These are phyloP conservation scores for Potorous gilbertii DNA, from an alignment of 2,797 vertebrate genomes.

Conservation along the genomic window DNA sequence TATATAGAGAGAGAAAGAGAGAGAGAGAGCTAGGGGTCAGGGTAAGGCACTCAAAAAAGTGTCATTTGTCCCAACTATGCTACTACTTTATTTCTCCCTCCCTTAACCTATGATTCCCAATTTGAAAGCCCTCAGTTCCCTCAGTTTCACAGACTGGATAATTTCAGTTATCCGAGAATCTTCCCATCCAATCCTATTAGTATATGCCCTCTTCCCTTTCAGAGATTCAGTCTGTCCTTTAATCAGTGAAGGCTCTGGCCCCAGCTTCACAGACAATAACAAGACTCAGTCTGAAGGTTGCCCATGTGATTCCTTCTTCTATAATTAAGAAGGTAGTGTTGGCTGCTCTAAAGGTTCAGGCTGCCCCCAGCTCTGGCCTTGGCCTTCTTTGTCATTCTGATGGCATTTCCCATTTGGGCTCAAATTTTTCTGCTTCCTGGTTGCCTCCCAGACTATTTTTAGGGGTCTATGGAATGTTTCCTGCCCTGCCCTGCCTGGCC, in stretches of 20 bases:
- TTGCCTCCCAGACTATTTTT: slow-evolving; percentile 74
- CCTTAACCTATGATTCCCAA: background rate
- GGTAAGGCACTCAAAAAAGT: background rate
- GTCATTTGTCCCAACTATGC: background rate
- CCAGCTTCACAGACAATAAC: background rate
- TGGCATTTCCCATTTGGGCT: slow-evolving; percentile 68
- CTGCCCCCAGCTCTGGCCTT: slow-evolving; percentile 18
- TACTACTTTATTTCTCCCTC: background rate
- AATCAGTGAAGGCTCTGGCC: too few species aligned
- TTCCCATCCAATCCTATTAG: background rate
- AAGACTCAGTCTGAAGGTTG: background rate
- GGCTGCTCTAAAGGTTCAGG: slow-evolving; percentile 25
- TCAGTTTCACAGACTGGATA: background rate
- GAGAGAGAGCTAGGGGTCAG: background rate
- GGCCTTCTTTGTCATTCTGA: slow-evolving; percentile 63
- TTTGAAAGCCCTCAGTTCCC: background rate
- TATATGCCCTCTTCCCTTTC: background rate
- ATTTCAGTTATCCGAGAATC: background rate
- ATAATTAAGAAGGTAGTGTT: background rate
- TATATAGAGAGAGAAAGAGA: too few species aligned
- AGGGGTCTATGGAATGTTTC: slow-evolving; percentile 61
- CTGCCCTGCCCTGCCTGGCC: slow-evolving; percentile 49
- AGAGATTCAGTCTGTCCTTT: background rate
- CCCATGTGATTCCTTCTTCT: background rate
- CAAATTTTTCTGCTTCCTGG: slow-evolving; percentile 66